phyloP scores from a whole-genome alignment of 2,797 vertebrate genomes.

The Mus minutoides region DNA sequence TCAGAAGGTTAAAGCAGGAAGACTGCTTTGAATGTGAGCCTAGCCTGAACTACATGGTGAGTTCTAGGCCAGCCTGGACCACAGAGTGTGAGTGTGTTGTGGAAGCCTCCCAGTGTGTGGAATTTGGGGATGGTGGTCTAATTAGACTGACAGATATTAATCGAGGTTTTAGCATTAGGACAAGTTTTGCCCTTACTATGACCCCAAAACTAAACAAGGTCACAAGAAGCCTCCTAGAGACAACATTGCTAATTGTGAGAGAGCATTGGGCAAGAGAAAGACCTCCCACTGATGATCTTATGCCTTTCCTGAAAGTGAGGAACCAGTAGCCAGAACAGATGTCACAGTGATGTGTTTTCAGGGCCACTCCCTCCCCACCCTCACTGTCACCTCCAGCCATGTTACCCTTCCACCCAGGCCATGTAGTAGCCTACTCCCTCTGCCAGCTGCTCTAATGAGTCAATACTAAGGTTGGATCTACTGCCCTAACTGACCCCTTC shows the following conservation, averaged over 20 bases:
- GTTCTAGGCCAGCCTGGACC: background rate
- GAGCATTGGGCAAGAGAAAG: background rate
- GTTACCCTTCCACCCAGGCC: background rate
- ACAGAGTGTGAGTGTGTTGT: background rate
- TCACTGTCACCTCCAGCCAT: background rate
- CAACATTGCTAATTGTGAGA: background rate
- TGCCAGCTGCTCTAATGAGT: background rate
- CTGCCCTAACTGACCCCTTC: background rate
- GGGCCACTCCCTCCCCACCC: background rate
- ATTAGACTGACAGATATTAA: background rate
- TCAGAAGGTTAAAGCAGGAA: background rate
- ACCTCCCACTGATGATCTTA: background rate
- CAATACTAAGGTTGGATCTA: background rate
- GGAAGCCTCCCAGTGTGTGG: background rate
- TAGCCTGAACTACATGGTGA: background rate
- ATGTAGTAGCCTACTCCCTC: background rate
- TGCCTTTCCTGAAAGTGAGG: background rate
- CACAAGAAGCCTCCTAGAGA: rapidly evolving
- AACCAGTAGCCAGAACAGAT: background rate
- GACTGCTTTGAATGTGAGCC: background rate
- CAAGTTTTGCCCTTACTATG: background rate
- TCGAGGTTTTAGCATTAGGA: background rate
- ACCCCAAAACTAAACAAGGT: background rate
- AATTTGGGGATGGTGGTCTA: background rate
- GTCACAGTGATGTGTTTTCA: background rate